These are phyloP conservation scores for Chrysaora quinquecirrha DNA, from an alignment of 30 jellyfish, hydroid and myxozoan species.

Conservation along the genomic window DNA sequence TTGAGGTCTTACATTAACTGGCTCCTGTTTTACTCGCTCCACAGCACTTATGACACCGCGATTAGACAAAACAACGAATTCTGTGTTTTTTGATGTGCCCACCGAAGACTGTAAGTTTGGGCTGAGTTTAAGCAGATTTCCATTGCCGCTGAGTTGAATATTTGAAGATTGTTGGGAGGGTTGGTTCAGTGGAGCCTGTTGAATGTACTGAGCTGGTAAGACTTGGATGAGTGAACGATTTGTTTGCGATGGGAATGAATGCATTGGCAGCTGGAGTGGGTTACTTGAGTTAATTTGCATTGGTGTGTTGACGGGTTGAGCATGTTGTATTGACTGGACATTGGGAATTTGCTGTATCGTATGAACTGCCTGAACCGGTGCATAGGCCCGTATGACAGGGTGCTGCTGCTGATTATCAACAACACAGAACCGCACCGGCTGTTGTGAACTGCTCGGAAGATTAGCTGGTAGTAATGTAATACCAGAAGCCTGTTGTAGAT, in stretches of 20 bases:
- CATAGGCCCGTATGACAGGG: neutral
- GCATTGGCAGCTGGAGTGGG: neutral
- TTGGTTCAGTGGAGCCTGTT: neutral
- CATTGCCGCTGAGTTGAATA: neutral
- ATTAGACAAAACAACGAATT: neutral
- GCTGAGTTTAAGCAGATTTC: neutral
- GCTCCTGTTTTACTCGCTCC: neutral
- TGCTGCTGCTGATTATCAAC: neutral
- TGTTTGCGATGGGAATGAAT: neutral
- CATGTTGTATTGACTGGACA: neutral
- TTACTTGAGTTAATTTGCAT: neutral
- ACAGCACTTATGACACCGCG: neutral
- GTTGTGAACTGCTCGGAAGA: neutral
- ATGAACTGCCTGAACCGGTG: neutral
- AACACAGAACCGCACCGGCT: neutral
- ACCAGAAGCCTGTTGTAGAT: neutral
- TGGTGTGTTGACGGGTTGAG: neutral
- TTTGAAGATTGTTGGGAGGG: neutral
- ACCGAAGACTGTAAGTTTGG: neutral
- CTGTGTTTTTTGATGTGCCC: neutral
- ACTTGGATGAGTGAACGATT: neutral
- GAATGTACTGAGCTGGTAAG: neutral
- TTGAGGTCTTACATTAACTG: neutral
- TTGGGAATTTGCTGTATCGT: neutral
- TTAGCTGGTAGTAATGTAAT: neutral